Evolutionary conservation across 92 coral and sea anemone genomes (phyloP).

Genomic region (Pocillopora meandrina): DNA sequence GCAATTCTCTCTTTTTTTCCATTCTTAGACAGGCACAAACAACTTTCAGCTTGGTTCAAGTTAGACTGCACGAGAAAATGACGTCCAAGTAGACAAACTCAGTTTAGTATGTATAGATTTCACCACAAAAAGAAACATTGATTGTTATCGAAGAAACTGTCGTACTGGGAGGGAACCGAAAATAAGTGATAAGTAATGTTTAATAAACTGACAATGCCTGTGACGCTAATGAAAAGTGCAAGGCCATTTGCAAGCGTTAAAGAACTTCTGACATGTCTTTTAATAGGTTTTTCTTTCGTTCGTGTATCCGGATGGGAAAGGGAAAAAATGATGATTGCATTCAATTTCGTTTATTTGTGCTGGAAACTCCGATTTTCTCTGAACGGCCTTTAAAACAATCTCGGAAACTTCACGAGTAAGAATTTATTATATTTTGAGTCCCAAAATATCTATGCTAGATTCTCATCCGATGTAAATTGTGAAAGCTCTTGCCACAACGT

Average conservation of each 20-base stretch:
- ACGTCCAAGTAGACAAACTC: neutral
- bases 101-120: neutral
- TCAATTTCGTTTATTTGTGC: neutral
- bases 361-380: neutral
- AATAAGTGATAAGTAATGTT: constrained; percentile 77
- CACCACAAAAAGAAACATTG: constrained; percentile 37
- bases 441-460: too few species aligned
- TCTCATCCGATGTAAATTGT: too few species aligned
- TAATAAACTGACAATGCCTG: constrained; percentile 79
- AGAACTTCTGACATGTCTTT: constrained; percentile 7
- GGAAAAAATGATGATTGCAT: neutral
- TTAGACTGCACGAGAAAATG: neutral
- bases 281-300: neutral
- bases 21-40: constrained; percentile 36
- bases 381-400: too few species aligned
- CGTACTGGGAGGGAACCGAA: constrained; percentile 74
- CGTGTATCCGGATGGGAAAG: neutral
- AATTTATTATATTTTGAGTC: too few species aligned
- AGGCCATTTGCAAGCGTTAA: constrained; percentile 50
- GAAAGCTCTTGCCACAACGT: too few species aligned
- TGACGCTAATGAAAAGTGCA: constrained; percentile 48
- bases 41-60: neutral
- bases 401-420: too few species aligned
- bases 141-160: constrained; percentile 67
- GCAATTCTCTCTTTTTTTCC: constrained; percentile 20